These are phyloP conservation scores for Eulemur mongoz DNA, from an alignment of 2,797 vertebrate genomes.

Conservation along the genomic window DNA sequence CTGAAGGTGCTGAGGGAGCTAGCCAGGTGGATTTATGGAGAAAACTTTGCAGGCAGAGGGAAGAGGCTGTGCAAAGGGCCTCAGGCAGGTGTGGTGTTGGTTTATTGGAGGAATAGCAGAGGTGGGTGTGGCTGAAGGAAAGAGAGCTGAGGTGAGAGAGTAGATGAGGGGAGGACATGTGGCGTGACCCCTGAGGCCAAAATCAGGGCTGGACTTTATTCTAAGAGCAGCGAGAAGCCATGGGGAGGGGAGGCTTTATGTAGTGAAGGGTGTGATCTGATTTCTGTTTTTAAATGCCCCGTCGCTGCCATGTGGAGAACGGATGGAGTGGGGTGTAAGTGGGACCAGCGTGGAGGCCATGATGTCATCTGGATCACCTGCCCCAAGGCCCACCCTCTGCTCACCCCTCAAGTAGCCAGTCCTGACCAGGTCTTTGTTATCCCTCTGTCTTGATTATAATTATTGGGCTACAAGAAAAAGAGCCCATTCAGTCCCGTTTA, in stretches of 20 bases:
- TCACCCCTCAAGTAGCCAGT: neutral
- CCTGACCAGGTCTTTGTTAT: neutral
- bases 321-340: neutral
- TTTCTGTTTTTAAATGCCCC: neutral
- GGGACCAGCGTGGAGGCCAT: neutral
- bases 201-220: neutral
- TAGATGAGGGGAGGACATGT: neutral
- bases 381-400: neutral
- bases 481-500: too few species aligned
- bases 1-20: neutral
- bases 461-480: neutral
- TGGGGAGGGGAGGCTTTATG: neutral
- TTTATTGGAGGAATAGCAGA: neutral
- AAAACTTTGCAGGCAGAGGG: neutral
- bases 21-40: neutral
- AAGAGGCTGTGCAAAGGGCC: neutral
- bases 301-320: neutral
- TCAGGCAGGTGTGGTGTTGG: neutral
- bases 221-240: neutral
- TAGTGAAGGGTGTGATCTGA: neutral
- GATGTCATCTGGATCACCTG: neutral
- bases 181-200: neutral
- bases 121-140: neutral
- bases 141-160: neutral
- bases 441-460: neutral